Evolutionary conservation across 2,888 invertebrate species (phyloP).

Genomic region (Orthosia gracilis): DNA sequence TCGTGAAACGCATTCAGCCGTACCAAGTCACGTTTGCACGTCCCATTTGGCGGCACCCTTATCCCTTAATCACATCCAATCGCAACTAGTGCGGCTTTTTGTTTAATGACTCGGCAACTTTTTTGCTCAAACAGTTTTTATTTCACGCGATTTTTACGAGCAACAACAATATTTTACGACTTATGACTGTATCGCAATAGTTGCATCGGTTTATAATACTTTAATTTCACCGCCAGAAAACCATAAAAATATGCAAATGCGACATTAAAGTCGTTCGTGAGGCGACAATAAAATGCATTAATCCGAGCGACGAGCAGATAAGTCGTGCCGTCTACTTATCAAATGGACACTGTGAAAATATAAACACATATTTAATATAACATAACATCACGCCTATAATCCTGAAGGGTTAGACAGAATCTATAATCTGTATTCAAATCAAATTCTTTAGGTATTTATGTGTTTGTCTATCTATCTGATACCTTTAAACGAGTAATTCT

Average conservation of each 20-base stretch:
- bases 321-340: conserved; percentile 55
- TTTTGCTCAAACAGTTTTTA: conserved; percentile 87
- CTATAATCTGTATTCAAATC: no score
- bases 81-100: conserved; percentile 39
- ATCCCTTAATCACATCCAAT: conserved; percentile 53
- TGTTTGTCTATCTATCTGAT: no score
- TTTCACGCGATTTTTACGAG: conserved; percentile 85
- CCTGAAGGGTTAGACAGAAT: no score
- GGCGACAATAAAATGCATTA: conserved; percentile 82
- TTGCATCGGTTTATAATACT: conserved; percentile 88
- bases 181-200: conserved; percentile 85
- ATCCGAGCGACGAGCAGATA: conserved; percentile 69
- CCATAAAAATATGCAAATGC: conserved; percentile 90
- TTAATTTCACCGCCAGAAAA: conserved; percentile 90
- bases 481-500: no score
- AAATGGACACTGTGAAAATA: conserved; percentile 50
- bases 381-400: no score
- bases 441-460: no score
- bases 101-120: conserved; percentile 82
- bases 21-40: conserved; percentile 28
- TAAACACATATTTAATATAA: conserved; percentile 11
- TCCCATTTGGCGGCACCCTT: conserved; percentile 51
- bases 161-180: conserved; percentile 88
- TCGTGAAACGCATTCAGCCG: conserved; percentile 56
- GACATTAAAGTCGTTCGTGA: conserved; percentile 84